A percentile compares a stretch with the other conserved stretches of the same genome.
Evolutionary conservation across 2,888 invertebrate genomes (phyloP).

Genomic region (Brenthis daphne): DNA sequence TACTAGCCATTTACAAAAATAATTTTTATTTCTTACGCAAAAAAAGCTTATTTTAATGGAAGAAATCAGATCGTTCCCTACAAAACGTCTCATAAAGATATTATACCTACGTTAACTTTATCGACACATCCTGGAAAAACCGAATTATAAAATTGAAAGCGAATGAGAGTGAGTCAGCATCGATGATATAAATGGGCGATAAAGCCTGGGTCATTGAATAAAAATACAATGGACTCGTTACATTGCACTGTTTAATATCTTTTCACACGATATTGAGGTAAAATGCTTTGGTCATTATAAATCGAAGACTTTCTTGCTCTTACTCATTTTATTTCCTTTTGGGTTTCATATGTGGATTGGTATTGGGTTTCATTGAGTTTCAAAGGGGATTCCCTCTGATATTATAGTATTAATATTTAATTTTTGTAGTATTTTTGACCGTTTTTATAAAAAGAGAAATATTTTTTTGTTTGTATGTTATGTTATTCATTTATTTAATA

Average conservation of each 20-base stretch:
- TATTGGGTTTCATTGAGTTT: too few relatives aligned
- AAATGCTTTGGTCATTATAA: constrained; percentile 1
- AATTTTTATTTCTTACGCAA: too few relatives aligned
- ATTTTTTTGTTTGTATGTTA: too few relatives aligned
- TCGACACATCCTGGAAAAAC: constrained; percentile 3
- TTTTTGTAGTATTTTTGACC: too few relatives aligned
- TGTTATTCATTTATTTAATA: too few relatives aligned
- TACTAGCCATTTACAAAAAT: too few relatives aligned
- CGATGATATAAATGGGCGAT: constrained; percentile 27
- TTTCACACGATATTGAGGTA: constrained; percentile 8
- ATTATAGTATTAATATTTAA: too few relatives aligned
- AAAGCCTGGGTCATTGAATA: constrained; percentile 27
- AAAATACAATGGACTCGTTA: constrained; percentile 22
- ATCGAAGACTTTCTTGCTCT: background rate
- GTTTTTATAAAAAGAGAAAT: too few relatives aligned
- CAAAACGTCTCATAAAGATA: constrained; percentile 1
- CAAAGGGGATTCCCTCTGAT: too few relatives aligned
- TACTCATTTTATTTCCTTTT: too few relatives aligned
- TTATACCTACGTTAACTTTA: constrained; percentile 1
- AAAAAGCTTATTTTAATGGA: background rate
- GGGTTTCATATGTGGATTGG: too few relatives aligned
- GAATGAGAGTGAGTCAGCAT: constrained; percentile 25
- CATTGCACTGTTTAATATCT: constrained; percentile 18
- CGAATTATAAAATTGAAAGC: constrained; percentile 18
- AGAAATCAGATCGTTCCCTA: background rate